Conservation (phyloP, 1,140 invertebrate genomes). For the Eueides isabella region DNA sequence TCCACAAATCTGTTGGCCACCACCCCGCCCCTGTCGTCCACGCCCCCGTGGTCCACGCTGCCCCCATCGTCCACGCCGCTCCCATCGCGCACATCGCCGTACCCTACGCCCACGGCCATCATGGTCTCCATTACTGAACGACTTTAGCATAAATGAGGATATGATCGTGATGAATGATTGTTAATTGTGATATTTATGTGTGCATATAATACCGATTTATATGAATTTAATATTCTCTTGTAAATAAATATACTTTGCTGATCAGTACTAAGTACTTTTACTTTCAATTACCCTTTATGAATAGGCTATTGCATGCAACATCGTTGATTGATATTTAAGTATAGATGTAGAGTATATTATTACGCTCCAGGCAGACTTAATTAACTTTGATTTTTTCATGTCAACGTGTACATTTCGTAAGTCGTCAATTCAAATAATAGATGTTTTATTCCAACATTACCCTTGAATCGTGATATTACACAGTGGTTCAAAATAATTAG, state of each 20-base stretch:
- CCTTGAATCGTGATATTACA: conserved; percentile 62
- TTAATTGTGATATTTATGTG: conserved; percentile 80
- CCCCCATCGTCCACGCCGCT: conserved; percentile 53
- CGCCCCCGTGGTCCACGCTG: conserved; percentile 56
- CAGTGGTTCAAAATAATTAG: conserved; percentile 62
- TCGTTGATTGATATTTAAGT: conserved; percentile 12
- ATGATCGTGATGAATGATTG: conserved; percentile 71
- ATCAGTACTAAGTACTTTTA: conserved; percentile 49
- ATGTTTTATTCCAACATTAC: conserved; percentile 42
- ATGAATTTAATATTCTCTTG: conserved; percentile 70
- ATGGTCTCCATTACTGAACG: conserved; percentile 73
- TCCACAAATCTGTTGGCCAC: conserved; percentile 78
- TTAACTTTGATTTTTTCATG: conserved; percentile 25
- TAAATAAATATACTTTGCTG: conserved; percentile 79
- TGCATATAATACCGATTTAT: conserved; percentile 63
- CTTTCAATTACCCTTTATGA: conserved; percentile 13
- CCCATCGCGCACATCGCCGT: conserved; percentile 47
- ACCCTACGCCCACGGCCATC: conserved; percentile 65
- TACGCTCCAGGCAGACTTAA: not conserved
- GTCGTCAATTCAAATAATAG: conserved; percentile 32
- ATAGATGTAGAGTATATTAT: conserved; percentile 10
- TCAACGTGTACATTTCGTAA: conserved; percentile 28
- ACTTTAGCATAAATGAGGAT: conserved; percentile 52
- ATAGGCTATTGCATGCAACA: not conserved
- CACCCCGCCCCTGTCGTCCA: conserved; percentile 72